Conservation (phyloP, 2,797 vertebrate species). For the Falco naumanni region DNA sequence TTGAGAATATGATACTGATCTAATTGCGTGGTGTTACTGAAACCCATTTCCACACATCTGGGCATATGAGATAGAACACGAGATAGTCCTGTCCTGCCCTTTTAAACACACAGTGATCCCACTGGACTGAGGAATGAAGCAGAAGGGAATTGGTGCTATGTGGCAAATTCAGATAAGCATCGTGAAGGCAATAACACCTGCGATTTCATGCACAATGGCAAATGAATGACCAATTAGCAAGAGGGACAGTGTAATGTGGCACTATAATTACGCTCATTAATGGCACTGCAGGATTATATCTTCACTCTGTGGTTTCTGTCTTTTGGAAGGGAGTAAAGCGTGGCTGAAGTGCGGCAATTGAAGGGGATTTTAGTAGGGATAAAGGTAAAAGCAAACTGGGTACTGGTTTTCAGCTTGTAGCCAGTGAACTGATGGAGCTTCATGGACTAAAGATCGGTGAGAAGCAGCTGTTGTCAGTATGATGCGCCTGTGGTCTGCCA, state of each 20-base stretch:
- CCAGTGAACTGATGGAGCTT: not conserved
- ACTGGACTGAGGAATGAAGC: slow-evolving; percentile 44
- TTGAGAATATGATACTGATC: slow-evolving; percentile 13
- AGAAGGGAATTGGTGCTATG: slow-evolving; percentile 25
- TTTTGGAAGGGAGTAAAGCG: slow-evolving; percentile 9
- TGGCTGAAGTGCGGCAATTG: not conserved
- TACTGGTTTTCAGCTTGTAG: not conserved
- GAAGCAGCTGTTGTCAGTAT: not conserved
- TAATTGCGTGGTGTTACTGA: not conserved
- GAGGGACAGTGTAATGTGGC: slow-evolving; percentile 50
- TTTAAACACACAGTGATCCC: slow-evolving; percentile 21
- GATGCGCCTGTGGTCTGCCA: not conserved
- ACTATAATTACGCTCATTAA: slow-evolving; percentile 60
- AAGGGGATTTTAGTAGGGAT: not conserved
- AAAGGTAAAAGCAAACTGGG: not conserved
- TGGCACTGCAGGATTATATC: slow-evolving; percentile 50
- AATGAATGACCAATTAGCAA: slow-evolving; percentile 62
- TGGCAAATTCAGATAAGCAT: slow-evolving; percentile 50
- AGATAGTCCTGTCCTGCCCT: slow-evolving; percentile 13
- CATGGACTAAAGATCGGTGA: not conserved
- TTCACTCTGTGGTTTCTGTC: not conserved
- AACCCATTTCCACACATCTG: slow-evolving; percentile 43
- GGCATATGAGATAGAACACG: not conserved
- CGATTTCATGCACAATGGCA: slow-evolving; percentile 36
- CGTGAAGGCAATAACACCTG: slow-evolving; percentile 17